Base-by-base conservation (phyloP, 2,113 vertebrate species). In the Aythya baeri region DNA sequence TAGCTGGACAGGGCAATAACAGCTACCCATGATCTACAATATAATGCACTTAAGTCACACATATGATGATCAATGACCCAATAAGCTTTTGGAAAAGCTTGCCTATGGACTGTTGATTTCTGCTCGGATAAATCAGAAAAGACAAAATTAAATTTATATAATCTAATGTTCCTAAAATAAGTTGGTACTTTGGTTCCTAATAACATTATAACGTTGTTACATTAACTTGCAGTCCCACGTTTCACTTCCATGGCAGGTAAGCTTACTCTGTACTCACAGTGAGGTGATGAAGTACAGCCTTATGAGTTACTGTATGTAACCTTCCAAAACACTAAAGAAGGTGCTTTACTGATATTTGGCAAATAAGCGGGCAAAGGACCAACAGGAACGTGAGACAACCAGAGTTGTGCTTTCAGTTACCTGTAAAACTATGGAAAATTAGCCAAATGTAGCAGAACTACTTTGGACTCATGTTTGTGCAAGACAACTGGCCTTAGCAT, bases 251-350 rank as follows among this genome's bases (percentile, higher is more conserved):
- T 43, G 57, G 63, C 34, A 38, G 57, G 58, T 54, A 41, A 54
- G 27, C 34, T 46, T 38, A 41, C 83, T 14, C 41, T 38, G 43
- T 83, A 26, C 66, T 93, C 88, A 52, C 46, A 73, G 38, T 54
- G 66, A 85, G 68, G 79, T 65, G 86, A 95, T 61, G 77, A 15
- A 93, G 57, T 65, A 77, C 80, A 72, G 67, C 50, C 87, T 90
- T 86, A 52, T 74, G 78, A 87, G 81, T 68, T 88, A 77, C 75
- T 67, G 57, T 41, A 76, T 66, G 81, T 54, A 88, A 88, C 86
- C 90, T 74, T 87, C 75, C 77, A 73, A 81, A 91, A 57, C 73
- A 59, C 77, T 82, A 52, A 58, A 70, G 91, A 44, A 93, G 83
- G 70, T 63, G 65, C 46, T 76, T 85, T 79, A 65, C 59, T 62